Conservation (phyloP, 2,888 invertebrate species). For the Acleris literana region DNA sequence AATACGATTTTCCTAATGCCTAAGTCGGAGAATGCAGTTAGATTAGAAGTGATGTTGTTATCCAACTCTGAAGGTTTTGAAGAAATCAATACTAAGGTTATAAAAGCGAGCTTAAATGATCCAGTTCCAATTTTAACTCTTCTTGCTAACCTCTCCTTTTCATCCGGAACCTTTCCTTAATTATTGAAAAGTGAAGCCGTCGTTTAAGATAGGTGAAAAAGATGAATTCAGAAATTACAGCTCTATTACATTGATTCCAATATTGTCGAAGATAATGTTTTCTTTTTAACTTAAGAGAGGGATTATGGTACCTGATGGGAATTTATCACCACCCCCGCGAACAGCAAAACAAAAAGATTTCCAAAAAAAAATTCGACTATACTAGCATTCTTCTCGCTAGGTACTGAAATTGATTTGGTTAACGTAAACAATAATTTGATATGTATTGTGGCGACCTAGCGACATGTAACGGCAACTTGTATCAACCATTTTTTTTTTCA, state of each 20-base stretch:
- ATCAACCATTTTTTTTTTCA: no score
- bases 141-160: not conserved
- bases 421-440: no score
- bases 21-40: not conserved
- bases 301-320: no score
- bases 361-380: no score
- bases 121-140: not conserved
- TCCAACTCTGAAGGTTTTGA: conserved; percentile 1
- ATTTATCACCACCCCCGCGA: no score
- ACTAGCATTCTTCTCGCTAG: no score
- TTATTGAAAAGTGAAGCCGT: not conserved
- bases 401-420: no score
- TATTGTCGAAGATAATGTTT: not conserved
- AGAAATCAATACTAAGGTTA: not conserved
- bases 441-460: no score
- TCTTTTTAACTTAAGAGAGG: no score
- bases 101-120: not conserved
- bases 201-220: not conserved
- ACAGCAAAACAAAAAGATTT: no score
- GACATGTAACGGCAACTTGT: no score
- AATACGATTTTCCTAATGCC: conserved; percentile 4
- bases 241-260: conserved; percentile 5
- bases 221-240: not conserved
- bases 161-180: not conserved
- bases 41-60: not conserved